Percentiles rank a stretch among this genome's conserved stretches.
phyloP scores from a whole-genome alignment of 2,113 vertebrate species.

The Globicephala melas region DNA sequence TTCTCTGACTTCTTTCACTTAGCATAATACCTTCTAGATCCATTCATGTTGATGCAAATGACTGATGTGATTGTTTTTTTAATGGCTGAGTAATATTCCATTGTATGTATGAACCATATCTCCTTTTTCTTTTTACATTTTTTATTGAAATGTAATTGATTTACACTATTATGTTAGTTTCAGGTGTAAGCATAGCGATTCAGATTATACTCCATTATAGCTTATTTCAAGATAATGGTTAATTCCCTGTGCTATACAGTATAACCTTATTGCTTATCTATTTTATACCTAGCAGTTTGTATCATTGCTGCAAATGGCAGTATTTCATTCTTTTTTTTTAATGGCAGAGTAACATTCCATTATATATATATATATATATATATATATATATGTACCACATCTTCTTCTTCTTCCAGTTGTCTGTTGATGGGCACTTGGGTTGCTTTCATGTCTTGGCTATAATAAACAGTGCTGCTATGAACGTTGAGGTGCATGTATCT shows the following conservation, averaged over 20 bases:
- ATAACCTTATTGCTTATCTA: not conserved
- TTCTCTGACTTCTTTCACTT: not conserved
- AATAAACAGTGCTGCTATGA: too few relatives aligned
- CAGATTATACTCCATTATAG: not conserved
- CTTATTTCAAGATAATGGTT: not conserved
- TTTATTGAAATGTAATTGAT: not conserved
- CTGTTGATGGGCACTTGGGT: too few relatives aligned
- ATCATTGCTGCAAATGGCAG: not conserved
- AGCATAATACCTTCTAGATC: not conserved
- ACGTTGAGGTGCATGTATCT: too few relatives aligned
- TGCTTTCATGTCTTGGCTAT: too few relatives aligned
- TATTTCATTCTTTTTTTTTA: not conserved
- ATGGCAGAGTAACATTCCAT: not conserved
- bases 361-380: not conserved
- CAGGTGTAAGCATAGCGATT: not conserved
- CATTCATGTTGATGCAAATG: not conserved
- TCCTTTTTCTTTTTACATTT: not conserved
- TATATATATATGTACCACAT: not conserved
- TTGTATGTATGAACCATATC: not conserved
- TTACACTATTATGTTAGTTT: not conserved
- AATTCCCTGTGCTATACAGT: not conserved
- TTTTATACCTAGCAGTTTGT: not conserved
- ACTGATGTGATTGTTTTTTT: not conserved
- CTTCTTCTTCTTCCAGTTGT: too few relatives aligned
- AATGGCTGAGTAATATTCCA: not conserved